A percentile compares a stretch with the other conserved stretches of the same genome.
Evolutionary conservation across 35 echinoderm and acorn worm species (phyloP).

Genomic region (Apostichopus parvimensis): DNA sequence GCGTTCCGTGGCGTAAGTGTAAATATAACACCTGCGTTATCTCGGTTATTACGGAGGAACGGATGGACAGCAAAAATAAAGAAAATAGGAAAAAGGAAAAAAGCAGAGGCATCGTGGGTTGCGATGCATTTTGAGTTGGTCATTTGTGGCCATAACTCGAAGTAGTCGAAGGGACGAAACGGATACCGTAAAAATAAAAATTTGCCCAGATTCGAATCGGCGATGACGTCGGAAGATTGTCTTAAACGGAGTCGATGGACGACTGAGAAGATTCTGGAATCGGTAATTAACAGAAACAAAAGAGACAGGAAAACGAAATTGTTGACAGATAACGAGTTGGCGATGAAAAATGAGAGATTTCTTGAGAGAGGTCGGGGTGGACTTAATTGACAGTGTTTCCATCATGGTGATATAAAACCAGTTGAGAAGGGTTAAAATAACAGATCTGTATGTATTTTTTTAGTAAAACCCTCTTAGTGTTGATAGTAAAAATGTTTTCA

Average conservation of each 20-base stretch:
- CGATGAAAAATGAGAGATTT: too few species aligned
- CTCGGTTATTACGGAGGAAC: background rate
- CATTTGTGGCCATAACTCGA: background rate
- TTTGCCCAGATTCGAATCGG: background rate
- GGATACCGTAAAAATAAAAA: background rate
- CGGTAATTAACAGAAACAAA: background rate
- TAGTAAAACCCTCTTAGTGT: too few species aligned
- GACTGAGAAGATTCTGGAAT: too few species aligned
- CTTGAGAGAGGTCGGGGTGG: too few species aligned
- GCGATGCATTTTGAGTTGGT: background rate
- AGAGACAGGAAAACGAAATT: background rate
- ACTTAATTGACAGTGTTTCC: too few species aligned
- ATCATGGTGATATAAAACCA: too few species aligned
- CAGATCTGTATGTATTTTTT: too few species aligned
- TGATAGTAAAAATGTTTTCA: too few species aligned
- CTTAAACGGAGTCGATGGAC: background rate
- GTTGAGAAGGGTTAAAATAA: too few species aligned
- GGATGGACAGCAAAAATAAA: too few species aligned
- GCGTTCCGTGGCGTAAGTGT: background rate
- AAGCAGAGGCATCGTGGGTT: background rate
- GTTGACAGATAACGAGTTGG: background rate
- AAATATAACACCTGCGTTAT: conserved; percentile 42
- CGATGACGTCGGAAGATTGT: background rate
- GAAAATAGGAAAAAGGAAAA: background rate
- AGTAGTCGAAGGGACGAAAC: background rate